Percentiles rank a stretch among this genome's conserved stretches.
Conservation (phyloP, 1,140 invertebrate genomes). For the Listronotus oregonensis region DNA sequence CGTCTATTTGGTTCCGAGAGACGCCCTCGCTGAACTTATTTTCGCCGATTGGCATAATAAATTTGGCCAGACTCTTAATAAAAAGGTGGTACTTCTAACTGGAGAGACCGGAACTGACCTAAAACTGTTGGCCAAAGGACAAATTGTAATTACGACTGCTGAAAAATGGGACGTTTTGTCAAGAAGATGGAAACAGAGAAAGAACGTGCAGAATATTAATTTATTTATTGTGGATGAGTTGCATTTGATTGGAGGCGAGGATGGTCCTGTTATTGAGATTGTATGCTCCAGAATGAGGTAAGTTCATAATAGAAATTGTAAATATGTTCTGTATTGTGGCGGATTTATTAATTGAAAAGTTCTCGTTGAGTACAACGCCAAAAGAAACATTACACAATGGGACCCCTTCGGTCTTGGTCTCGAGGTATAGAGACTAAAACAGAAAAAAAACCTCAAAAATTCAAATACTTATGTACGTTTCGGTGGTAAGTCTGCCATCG, state of each 20-base stretch:
- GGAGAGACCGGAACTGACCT: conserved; percentile 98
- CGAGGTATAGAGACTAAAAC: no score
- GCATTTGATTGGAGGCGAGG: conserved; percentile 87
- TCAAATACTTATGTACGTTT: not conserved
- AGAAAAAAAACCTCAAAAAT: conserved; percentile 2
- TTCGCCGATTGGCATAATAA: conserved; percentile 91
- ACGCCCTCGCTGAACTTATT: conserved; percentile 89
- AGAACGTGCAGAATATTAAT: conserved; percentile 96
- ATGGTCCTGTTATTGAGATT: conserved; percentile 94
- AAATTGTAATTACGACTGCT: conserved; percentile 94
- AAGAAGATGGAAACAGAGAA: conserved; percentile 96
- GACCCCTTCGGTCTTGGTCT: no score
- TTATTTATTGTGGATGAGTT: conserved; percentile 98
- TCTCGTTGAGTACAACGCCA: no score
- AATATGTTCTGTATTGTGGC: no score
- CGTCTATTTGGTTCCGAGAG: conserved; percentile 93
- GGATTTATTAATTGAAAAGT: no score
- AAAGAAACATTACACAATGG: no score
- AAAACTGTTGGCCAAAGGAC: conserved; percentile 88
- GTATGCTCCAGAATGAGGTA: conserved; percentile 93
- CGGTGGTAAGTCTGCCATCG: no score
- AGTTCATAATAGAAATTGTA: no score
- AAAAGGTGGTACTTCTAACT: conserved; percentile 92
- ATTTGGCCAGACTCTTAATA: conserved; percentile 79
- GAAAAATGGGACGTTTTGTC: conserved; percentile 99